Evolutionary conservation across 2,888 invertebrate species (phyloP), one percentile per base, ranked within the genome.

Genomic region (Ametastegia equiseti): DNA sequence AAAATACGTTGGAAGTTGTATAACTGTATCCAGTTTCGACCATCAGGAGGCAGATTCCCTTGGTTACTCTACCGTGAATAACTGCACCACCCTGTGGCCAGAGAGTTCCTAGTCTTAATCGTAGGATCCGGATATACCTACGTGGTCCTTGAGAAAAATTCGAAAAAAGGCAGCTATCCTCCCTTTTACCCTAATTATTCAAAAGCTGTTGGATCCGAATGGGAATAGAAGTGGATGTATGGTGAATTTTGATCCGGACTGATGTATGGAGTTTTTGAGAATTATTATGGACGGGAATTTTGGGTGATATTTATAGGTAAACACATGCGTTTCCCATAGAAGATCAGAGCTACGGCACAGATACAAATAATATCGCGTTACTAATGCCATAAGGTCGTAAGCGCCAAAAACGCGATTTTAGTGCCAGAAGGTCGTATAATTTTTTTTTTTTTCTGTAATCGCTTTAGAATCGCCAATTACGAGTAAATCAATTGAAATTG

Each of bases 61-160:
- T 75, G 75, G 75, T 54, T 75, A 75, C 75, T 75, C 75, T 75
- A 75, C 75, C 75, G 75, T 75, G 75, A 75, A 75, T 33, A 50
- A 54, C 47, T 33, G 71, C 50, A 50, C 75, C 75, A 39, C 50
- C 54, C 54, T 19, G 50, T 75, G 36, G 36, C 75, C 75, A 50
- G 13, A 39, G 15, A 13, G 47, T 47, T 27, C 30, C 30, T 54
- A 19, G 11, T 33, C 33, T 33, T 50, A n/a, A 30, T 75, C 75
- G 54, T 75, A 54, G 75, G 42, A 75, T 54, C 54, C 19, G n/a
- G 50, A 54, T 50, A 47, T 23, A 15, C n/a, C n/a, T n/a, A n/a
- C n/a, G n/a, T n/a, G n/a, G 63, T 30, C 63, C 33, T 63, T 15
- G 3, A n/a, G 63, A n/a, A 15, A 30, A 30, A 63, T 13, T 23